A percentile compares a stretch with the other conserved stretches of the same genome.
These are phyloP conservation scores for Meiosimyza decipiens DNA, from an alignment of 2,888 invertebrate genomes.

Conservation along the genomic window DNA sequence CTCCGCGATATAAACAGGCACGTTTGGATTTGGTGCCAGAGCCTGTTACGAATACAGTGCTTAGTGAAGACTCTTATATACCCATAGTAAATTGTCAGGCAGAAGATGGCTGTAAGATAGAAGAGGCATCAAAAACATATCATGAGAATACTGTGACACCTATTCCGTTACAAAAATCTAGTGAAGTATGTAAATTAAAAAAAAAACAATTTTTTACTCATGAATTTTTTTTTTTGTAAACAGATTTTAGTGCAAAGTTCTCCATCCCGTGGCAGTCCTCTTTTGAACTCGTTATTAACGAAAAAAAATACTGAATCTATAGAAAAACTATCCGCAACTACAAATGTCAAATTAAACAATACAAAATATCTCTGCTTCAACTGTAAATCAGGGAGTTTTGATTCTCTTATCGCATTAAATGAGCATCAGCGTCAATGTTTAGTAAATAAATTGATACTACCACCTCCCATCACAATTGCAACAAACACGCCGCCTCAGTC, in stretches of 20 bases:
- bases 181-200: slow-evolving; percentile 2
- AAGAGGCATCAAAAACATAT: too few relatives aligned
- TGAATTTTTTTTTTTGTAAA: neutral
- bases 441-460: slow-evolving; percentile 38
- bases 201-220: neutral
- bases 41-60: too few relatives aligned
- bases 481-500: neutral
- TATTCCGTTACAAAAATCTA: neutral
- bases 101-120: too few relatives aligned
- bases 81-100: too few relatives aligned
- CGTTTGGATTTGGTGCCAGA: slow-evolving; percentile 40
- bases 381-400: slow-evolving; percentile 77
- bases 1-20: slow-evolving; percentile 45
- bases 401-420: slow-evolving; percentile 74
- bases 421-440: slow-evolving; percentile 76
- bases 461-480: slow-evolving; percentile 42
- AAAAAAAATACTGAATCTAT: slow-evolving; percentile 40
- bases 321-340: slow-evolving; percentile 3
- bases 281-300: slow-evolving; percentile 42
- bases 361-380: slow-evolving; percentile 72
- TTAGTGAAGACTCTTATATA: too few relatives aligned
- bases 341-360: neutral
- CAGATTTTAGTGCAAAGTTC: neutral
- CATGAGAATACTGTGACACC: neutral
- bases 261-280: slow-evolving; percentile 13